Conservation (phyloP, 2,888 invertebrate genomes). For the Cataglyphis cursor region DNA sequence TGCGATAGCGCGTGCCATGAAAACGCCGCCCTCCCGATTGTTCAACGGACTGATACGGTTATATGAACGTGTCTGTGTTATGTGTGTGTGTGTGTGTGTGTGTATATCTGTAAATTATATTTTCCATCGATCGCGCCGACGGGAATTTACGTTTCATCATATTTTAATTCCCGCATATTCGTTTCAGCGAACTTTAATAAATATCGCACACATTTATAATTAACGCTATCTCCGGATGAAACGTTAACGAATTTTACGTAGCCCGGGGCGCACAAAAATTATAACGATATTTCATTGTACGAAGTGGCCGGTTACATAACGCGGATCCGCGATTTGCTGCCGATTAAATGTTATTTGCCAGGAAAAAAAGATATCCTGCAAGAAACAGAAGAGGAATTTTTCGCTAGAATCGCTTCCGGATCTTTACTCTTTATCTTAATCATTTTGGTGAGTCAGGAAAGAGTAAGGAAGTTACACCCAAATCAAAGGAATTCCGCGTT, state of each 20-base stretch:
- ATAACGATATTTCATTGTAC: slow-evolving; percentile 19
- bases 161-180: slow-evolving; percentile 37
- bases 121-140: slow-evolving; percentile 41
- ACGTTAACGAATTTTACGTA: slow-evolving; percentile 44
- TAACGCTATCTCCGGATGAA: slow-evolving; percentile 42
- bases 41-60: slow-evolving; percentile 18
- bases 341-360: slow-evolving; percentile 41
- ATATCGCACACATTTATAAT: slow-evolving; percentile 43
- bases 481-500: slow-evolving; percentile 76
- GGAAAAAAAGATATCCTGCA: background rate
- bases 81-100: too few relatives aligned
- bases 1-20: slow-evolving; percentile 53
- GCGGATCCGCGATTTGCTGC: slow-evolving; percentile 34
- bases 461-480: slow-evolving; percentile 70
- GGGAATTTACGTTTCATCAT: slow-evolving; percentile 42
- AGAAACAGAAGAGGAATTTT: slow-evolving; percentile 63
- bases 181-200: slow-evolving; percentile 46
- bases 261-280: slow-evolving; percentile 30
- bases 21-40: slow-evolving; percentile 42
- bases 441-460: slow-evolving; percentile 68
- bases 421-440: slow-evolving; percentile 74
- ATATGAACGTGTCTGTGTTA: background rate
- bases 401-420: slow-evolving; percentile 62
- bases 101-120: slow-evolving; percentile 39
- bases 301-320: slow-evolving; percentile 29